Evolutionary conservation across 1,140 invertebrate species (phyloP), one percentile per base, ranked within the genome.

Genomic region (Drosophila seguyi): DNA sequence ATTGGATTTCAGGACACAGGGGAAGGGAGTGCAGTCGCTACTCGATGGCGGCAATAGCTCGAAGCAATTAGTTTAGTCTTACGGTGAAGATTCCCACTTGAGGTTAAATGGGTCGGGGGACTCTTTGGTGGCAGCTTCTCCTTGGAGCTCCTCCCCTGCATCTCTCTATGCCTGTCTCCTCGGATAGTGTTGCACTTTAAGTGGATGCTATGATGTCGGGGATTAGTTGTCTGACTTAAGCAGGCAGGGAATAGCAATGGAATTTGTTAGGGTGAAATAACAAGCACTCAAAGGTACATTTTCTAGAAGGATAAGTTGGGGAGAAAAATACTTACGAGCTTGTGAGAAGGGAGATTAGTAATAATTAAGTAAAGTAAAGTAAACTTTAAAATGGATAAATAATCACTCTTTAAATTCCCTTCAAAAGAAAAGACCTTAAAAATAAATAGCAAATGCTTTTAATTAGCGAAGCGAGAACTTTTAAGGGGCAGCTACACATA

Each of bases 61-160:
- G 55, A 39, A 83, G 69, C 80, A 83, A 84, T 83, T 83, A 84
- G 81, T 84, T 83, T 69, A 63, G 75, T 75, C 63, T 68, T 60
- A 72, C 74, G 62, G 45, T 77, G 41, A 53, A 68, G 74, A 60
- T 60, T 68, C 45, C 42, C 62, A 48, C 53, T 53, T 41, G 74
- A 22, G 74, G 73, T 68, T 77, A 77, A 77, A 77, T 55, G 74
- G 53, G 14, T n/a, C 25, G 22, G 45, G 45, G 42, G 73, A 36
- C 60, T 27, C 68, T 48, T 48, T 34, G 44, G 44, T 25, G 45
- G 45, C 36, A 52, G 66, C 47, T 18, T 20, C 62, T 58, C 1
- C 39, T 27, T 14, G 18, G 8, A 20, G 5, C n/a, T 11, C 13
- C 14, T 18, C 8, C 18, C 1, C 25, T 18, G 31, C 5, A 4